A percentile compares a stretch with the other conserved stretches of the same genome.
Evolutionary conservation across 2,113 vertebrate species (phyloP).

Genomic region (Machaerirhynchus nigripectus): DNA sequence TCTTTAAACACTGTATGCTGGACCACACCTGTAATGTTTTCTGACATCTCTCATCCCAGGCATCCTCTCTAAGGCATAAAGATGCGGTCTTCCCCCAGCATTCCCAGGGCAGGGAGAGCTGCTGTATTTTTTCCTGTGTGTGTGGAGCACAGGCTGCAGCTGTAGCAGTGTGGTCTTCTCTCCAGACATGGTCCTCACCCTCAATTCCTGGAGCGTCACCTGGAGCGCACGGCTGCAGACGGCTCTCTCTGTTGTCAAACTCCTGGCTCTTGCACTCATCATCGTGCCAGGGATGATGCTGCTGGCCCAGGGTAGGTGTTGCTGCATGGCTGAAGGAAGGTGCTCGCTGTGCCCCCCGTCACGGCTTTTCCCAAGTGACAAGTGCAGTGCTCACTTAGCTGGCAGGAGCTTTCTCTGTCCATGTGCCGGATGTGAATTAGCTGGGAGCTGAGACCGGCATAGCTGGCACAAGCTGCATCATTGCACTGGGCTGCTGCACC

Average conservation of each 20-base stretch:
- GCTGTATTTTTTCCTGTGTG: background rate
- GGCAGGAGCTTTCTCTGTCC: background rate
- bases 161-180: background rate
- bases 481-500: background rate
- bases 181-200: conserved; percentile 76
- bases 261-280: conserved; percentile 81
- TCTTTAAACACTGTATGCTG: background rate
- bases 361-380: background rate
- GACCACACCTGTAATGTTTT: background rate
- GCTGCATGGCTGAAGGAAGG: background rate
- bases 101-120: background rate
- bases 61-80: background rate
- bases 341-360: fast-evolving
- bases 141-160: background rate
- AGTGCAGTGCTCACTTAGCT: background rate
- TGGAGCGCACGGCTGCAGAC: conserved; percentile 80
- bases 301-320: conserved; percentile 76
- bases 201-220: conserved; percentile 88
- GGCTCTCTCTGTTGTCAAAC: conserved; percentile 77
- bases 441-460: fast-evolving
- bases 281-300: conserved; percentile 84
- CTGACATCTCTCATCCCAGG: background rate
- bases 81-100: background rate
- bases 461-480: background rate
- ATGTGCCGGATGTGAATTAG: background rate